Conservation (phyloP, 2,888 invertebrate species). For the Trichogramma dendrolimi region DNA sequence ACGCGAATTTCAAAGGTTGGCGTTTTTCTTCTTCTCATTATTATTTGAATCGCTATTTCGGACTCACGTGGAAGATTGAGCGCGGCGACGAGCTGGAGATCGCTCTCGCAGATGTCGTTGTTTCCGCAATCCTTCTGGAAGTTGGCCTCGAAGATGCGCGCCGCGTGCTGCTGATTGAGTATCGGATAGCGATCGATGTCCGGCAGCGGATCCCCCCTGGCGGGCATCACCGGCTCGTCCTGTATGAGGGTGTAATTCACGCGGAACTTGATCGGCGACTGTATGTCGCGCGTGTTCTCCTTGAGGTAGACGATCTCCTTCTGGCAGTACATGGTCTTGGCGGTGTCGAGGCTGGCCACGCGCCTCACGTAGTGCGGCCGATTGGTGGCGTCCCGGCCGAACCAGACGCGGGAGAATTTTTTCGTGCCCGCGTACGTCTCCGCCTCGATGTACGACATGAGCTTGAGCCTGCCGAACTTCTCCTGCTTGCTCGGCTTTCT, state of each 20-base stretch:
- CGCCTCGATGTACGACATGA: conserved; percentile 76
- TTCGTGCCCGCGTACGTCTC: conserved; percentile 72
- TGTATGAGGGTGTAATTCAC: conserved; percentile 79
- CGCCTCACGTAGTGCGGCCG: conserved; percentile 62
- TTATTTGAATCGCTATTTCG: background rate
- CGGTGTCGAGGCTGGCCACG: conserved; percentile 61
- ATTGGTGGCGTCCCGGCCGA: conserved; percentile 57
- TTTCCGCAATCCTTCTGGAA: conserved; percentile 89
- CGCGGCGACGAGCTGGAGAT: conserved; percentile 65
- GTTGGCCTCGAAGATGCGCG: conserved; percentile 74
- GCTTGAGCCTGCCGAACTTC: conserved; percentile 53
- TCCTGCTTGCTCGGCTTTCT: conserved; percentile 58
- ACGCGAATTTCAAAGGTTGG: background rate
- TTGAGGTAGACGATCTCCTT: conserved; percentile 80
- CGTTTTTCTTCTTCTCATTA: background rate
- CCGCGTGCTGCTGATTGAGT: conserved; percentile 80
- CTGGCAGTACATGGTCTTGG: conserved; percentile 63
- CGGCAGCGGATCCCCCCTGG: conserved; percentile 58
- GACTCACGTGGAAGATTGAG: conserved; percentile 58
- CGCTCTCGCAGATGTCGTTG: conserved; percentile 83
- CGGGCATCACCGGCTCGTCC: conserved; percentile 59
- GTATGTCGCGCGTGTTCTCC: conserved; percentile 82
- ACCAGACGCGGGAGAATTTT: conserved; percentile 78
- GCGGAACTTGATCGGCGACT: conserved; percentile 81
- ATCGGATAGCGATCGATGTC: conserved; percentile 79